Base-by-base conservation (phyloP, 2,113 vertebrate genomes). In the Coptodon bakossiorum region DNA sequence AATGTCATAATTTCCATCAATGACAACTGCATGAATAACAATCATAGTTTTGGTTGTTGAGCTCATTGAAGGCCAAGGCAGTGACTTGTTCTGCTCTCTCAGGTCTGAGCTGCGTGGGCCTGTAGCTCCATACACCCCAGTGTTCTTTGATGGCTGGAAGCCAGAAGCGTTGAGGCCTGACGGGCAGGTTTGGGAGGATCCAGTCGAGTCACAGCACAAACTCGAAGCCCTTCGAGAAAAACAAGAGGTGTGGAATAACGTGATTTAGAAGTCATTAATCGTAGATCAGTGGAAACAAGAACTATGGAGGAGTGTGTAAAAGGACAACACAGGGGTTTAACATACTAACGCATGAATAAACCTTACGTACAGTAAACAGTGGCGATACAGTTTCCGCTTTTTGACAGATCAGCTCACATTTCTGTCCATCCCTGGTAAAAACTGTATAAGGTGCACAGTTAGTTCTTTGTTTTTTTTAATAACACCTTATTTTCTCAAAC, bases 171-270 rank as follows among this genome's bases (percentile, higher is more conserved):
- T 54, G 2, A 94, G 96, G 86, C 90, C 94, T 0, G 96, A 97
- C 45, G 96, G 96, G 38, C 95, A 96, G 48, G 86, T 95, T 61
- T 98, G 97, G 97, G 97, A 97, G 71, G 98, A 98, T 91, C 97
- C 97, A 0, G 94, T 98, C 17, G 97, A 98, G 91, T 95, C 95
- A 71, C 97, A 97, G 86, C 96, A 98, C 86, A 97, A 95, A 27
- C 95, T 97, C 5, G 98, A 98, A 52, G 90, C 95, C 19, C 91
- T 96, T 80, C 95, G 86, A 52, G 90, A 81, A 85, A 93, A 95
- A 87, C 94, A 92, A 89, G 90, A 94, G 94, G 95, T 96, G 94
- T 56, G 71, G 10, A 88, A 94, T 87, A 13, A 6, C 16, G 34
- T 59, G 13, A 29, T 43, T 24, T 36, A 12, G 40, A 91, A 38